Evolutionary conservation across 37 sponge, comb jelly and placozoan genomes (phyloP), one percentile per base, ranked within the genome.

Genomic region (Geodia barretti): DNA sequence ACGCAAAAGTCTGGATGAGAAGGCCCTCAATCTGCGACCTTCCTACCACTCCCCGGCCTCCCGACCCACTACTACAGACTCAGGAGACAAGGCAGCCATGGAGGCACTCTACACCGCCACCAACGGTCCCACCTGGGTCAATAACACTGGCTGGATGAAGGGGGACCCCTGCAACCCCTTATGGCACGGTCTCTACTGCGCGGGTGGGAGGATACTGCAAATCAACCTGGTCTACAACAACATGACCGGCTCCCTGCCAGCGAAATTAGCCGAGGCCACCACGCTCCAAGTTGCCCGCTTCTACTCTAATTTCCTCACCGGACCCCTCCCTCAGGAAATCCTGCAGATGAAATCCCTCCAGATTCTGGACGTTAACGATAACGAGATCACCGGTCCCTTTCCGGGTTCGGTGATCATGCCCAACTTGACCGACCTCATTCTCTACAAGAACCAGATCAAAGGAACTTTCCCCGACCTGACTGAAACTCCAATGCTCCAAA

Each of bases 151-250:
- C 64, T 93, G 94, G 94, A 72, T 86, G 87, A 77, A 86, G 14
- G 90, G 94, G 14, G 90, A 89, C 25, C 90, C 94, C 17, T 93
- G 94, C 62, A 65, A 60, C 2, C 62, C 64, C 25, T 64, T 33
- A 39, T 93, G 94, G 94, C 74, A 63, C 37, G 94, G 94, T 17
- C 43, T 93, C 30, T 86, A 84, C 73, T 93, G 94, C 63, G 61
- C 71, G 30, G 70, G 80, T 32, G 88, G 88, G 20, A 65, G 83
- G 28, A 88, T 94, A 0, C 39, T 84, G 31, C 60, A 80, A 21
- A 86, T 94, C 61, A 73, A 73, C 30, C 72, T 94, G 28, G 82
- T 77, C 28, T 80, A 80, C 73, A 94, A 94, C 81, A 40, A 75
- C 37, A 8, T 94, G 64, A 20, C 43, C 36, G 95, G 95, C 1